Percentiles rank a stretch among this genome's conserved stretches.
Evolutionary conservation across 2,888 invertebrate genomes (phyloP).

Genomic region (Amblyjoppa proteus): DNA sequence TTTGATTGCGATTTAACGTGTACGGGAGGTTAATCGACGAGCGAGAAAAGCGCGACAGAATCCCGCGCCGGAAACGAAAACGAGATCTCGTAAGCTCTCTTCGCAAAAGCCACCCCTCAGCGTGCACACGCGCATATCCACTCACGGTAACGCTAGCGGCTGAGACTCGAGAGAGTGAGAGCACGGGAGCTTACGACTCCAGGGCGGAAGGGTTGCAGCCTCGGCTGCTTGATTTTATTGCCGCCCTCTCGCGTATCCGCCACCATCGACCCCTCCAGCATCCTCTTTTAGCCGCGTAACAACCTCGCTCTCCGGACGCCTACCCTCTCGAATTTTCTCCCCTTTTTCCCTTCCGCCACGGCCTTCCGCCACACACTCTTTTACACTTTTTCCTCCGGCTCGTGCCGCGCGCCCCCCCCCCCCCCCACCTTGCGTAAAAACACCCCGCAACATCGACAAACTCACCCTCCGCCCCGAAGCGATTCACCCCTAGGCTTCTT

Average conservation of each 20-base stretch:
- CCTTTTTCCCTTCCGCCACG: slow-evolving; percentile 28
- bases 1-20: slow-evolving; percentile 63
- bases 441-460: not conserved
- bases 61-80: slow-evolving; percentile 79
- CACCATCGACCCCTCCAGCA: slow-evolving; percentile 63
- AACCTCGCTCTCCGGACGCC: slow-evolving; percentile 43
- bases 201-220: slow-evolving; percentile 81
- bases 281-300: slow-evolving; percentile 73
- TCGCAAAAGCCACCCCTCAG: slow-evolving; percentile 31
- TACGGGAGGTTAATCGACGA: slow-evolving; percentile 67
- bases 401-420: too few species aligned
- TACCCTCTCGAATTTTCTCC: slow-evolving; percentile 67
- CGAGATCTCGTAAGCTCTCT: slow-evolving; percentile 76
- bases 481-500: not conserved
- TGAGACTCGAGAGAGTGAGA: slow-evolving; percentile 21
- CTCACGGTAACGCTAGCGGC: slow-evolving; percentile 31
- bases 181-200: slow-evolving; percentile 78
- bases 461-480: not conserved
- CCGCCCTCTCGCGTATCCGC: slow-evolving; percentile 72
- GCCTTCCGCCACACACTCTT: slow-evolving; percentile 27
- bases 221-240: slow-evolving; percentile 82
- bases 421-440: not conserved
- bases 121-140: slow-evolving; percentile 24
- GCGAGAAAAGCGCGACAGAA: slow-evolving; percentile 79
- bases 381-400: slow-evolving; percentile 52